Base-by-base conservation (phyloP, 2,113 vertebrate species). In the Ochotona curzoniae region DNA sequence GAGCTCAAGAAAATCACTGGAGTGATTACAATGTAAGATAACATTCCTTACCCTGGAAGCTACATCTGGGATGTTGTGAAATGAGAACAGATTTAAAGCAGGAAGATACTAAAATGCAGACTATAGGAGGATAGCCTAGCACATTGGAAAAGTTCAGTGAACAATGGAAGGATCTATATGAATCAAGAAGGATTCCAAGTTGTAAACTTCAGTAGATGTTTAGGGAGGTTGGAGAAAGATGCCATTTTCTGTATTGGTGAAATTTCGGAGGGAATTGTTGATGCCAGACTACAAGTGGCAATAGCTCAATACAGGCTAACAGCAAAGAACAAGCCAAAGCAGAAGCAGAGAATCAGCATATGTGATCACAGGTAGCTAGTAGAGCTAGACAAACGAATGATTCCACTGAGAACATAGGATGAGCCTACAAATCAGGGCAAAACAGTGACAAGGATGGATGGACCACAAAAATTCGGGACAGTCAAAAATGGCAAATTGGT, bases 311-410 rank as follows among this genome's bases (percentile, higher is more conserved):
- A 51, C 71, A 75, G 54, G 38, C 61, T 70, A 21, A 75, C 20
- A 70, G 17, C 9, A 57, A 30, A n/a, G 69, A 71, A 35, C 8
- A 28, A 15, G 6, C 35, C 67, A 79, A 69, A 67, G 30, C 35
- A 89, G 75, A 79, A 61, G 54, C 30, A 70, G 32, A 61, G 79
- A 95, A 57, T 79, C 69, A 86, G n/a, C 90, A 79, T 75, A 70
- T 51, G 17, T 63, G 51, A 80, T 71, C 76, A 21, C n/a, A 57
- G 17, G 44, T 87, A 87, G 80, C 54, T 75, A 71, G 76, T 83
- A 71, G 76, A 87, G 15, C 54, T 70, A 88, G 66, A 83, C 11
- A 87, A 78, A 80, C 49, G 30, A 75, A 84, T 23, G 44, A 38
- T 73, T 15, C 15, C 32, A 49, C 11, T 83, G 64, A 90, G 78